Evolutionary conservation across 2,888 invertebrate species (phyloP).

Genomic region (Nomada flava): DNA sequence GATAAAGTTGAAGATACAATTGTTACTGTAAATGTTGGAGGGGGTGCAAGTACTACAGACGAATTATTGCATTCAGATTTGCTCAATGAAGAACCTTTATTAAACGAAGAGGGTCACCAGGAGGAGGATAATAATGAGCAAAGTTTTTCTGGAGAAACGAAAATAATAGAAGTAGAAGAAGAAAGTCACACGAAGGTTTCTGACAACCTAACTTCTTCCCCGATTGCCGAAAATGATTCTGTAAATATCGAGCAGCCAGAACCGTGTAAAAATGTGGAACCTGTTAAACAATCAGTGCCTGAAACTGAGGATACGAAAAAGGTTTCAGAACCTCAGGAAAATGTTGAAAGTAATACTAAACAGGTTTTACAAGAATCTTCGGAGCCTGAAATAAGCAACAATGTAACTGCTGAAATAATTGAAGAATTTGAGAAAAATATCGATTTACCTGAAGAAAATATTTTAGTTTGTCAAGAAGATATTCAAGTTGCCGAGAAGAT

Average conservation of each 20-base stretch:
- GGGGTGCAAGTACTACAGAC: not conserved
- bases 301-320: not conserved
- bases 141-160: not conserved
- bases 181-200: not conserved
- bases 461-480: not conserved
- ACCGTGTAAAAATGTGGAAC: not conserved
- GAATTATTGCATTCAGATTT: constrained; percentile 1
- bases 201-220: not conserved
- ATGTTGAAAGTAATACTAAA: not conserved
- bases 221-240: not conserved
- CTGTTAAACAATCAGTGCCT: not conserved
- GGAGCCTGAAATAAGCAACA: not conserved
- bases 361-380: constrained; percentile 8
- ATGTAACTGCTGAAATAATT: not conserved
- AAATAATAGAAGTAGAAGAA: not conserved
- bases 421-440: not conserved
- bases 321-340: not conserved
- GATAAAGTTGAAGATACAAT: constrained; percentile 1
- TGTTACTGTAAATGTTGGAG: not conserved
- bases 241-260: not conserved
- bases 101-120: not conserved
- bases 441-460: not conserved
- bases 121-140: not conserved
- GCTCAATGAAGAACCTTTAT: not conserved
- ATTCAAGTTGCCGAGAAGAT: not conserved